Evolutionary conservation across 2,888 invertebrate species (phyloP), one percentile per base, ranked within the genome.

Genomic region (Drosophila pseudotalamancana): DNA sequence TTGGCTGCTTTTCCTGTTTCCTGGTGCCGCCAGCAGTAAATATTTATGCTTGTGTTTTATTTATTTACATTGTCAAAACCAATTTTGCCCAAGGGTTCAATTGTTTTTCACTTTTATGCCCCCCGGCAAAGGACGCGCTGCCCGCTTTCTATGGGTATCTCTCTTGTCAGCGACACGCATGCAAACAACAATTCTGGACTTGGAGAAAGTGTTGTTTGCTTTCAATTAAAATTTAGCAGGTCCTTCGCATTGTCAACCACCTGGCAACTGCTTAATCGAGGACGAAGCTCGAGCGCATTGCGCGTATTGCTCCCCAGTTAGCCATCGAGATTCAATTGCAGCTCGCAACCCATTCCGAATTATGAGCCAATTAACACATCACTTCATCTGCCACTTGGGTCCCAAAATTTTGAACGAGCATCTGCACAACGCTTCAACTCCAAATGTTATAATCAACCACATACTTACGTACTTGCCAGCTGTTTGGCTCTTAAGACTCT

Each of bases 11-110:
- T 66, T 56, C 39, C n/a, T n/a, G 73, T 56, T 55, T 65, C 55
- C 57, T 70, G 67, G 72, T 70, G 79, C 79, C 65, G 70, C 61
- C 70, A 84, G 83, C 86, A 77, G 88, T 84, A 87, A 87, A 84
- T 84, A 84, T 84, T 84, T 84, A 87, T 84, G 84, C 83, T 80
- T 85, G 86, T 84, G 83, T 87, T 84, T 87, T 84, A 84, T 87
- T 84, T 84, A 87, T 84, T 84, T 84, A 84, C 84, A 84, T 87
- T 84, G 84, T 85, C 84, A 82, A 84, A 84, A 87, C 86, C 88
- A 84, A 84, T 84, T 84, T 84, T 74, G 83, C 88, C 84, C 86
- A 79, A 85, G 84, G 84, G 88, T 85, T 82, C 87, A 85, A 84
- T 87, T 84, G 84, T 87, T 87, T 83, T 83, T 83, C 88, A 83